A percentile compares a stretch with the other conserved stretches of the same genome.
These are phyloP conservation scores for Asarcornis scutulata DNA, from an alignment of 2,113 vertebrate species.

Conservation along the genomic window DNA sequence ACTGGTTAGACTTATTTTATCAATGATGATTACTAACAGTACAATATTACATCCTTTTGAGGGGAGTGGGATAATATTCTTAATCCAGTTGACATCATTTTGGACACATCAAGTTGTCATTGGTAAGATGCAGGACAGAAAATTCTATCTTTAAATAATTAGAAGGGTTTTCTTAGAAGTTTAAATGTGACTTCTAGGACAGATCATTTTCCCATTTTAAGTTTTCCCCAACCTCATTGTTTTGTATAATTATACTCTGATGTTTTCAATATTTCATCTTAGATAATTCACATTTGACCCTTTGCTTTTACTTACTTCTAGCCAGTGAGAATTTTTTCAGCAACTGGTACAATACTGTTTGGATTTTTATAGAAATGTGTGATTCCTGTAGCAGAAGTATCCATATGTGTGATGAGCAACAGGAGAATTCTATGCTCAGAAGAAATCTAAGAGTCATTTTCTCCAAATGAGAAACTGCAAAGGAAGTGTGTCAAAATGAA, in stretches of 20 bases:
- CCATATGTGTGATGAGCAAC: neutral
- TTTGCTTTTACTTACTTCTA: neutral
- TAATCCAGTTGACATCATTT: neutral
- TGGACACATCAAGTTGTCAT: neutral
- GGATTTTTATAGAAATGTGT: neutral
- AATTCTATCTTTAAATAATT: neutral
- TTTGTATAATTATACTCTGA: neutral
- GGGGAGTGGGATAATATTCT: neutral
- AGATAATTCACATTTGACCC: neutral
- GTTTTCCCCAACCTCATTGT: neutral
- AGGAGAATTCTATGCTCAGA: neutral
- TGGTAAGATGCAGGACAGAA: neutral
- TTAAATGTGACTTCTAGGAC: neutral
- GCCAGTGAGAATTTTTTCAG: neutral
- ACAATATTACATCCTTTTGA: neutral
- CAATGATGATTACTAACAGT: neutral
- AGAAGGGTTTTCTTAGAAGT: neutral
- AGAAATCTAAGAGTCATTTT: neutral
- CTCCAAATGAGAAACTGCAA: slow-evolving; percentile 18
- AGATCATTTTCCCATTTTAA: neutral
- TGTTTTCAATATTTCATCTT: neutral
- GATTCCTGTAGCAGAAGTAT: neutral
- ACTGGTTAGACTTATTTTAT: neutral
- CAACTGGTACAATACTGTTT: neutral
- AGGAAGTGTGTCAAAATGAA: slow-evolving; percentile 23